Base-by-base conservation (phyloP, 2,113 vertebrate species). In the Synodontis membranacea region DNA sequence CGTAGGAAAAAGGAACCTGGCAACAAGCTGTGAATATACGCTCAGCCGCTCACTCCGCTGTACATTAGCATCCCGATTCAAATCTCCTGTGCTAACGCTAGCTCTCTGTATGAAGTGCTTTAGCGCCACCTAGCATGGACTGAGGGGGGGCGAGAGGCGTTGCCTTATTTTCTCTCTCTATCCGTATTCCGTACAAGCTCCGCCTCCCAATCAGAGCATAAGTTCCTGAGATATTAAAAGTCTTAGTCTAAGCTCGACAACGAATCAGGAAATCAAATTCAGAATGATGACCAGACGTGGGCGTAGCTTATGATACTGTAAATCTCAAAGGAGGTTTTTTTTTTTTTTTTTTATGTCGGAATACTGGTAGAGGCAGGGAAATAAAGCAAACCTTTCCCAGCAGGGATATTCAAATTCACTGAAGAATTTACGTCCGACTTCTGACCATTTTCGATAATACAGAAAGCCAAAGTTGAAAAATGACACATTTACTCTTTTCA, bases 51-150 rank as follows among this genome's bases (percentile, higher is more conserved):
- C 39, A 56, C 34, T 75, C 46, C 46, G 54, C 83, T 87, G 86
- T 87, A 89, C 58, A 72, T 83, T 48, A 89, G 11, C 82, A 54
- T 80, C 44, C 12, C 19, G 48, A 25, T 25, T 39, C n/a, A 7
- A 60, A 11, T 50, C 50, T 0, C 48, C 79, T 58, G 82, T 60
- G 84, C 88, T 15, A 66, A 80, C 37, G 80, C 60, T 50, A 44
- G 15, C 78, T 87, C 72, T 81, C 81, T 31, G 14, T 52, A 78
- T 42, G 14, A 75, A 88, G 78, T 50, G 54, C 66, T 85, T 76
- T 81, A 68, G 66, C n/a, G 66, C 54, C 66, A 46, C 15, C 79
- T 82, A 87, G 86, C 87, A 88, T 62, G 5, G 46, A 89, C 80
- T 72, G 56, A 84, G 34, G 52, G 58, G 14, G 62, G 58, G 8